phyloP scores from a whole-genome alignment of 2,797 vertebrate genomes.

The Enteromius trimaculatus region DNA sequence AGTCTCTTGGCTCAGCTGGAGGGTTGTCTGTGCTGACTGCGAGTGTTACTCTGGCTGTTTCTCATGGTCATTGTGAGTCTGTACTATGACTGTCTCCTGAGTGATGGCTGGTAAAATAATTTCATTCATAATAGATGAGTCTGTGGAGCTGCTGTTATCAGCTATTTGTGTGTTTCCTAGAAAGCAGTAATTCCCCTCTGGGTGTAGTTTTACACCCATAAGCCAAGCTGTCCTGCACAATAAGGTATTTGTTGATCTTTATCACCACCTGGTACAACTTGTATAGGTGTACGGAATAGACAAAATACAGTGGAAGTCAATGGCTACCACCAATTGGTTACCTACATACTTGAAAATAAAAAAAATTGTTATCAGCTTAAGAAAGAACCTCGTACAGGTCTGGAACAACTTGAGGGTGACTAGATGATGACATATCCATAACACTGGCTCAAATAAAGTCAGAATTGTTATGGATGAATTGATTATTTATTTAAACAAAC shows the following conservation, averaged over 20 bases:
- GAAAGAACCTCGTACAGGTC: no score
- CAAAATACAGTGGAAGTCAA: not conserved
- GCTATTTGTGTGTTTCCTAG: slow-evolving; percentile 13
- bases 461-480: not conserved
- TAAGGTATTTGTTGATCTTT: not conserved
- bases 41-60: not conserved
- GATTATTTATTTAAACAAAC: not conserved
- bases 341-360: not conserved
- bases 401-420: not conserved
- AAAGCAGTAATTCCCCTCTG: slow-evolving; percentile 2
- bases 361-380: not conserved
- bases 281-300: not conserved
- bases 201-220: not conserved
- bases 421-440: not conserved
- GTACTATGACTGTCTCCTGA: not conserved
- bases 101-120: not conserved
- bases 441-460: not conserved
- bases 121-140: slow-evolving; percentile 1
- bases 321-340: not conserved
- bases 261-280: not conserved
- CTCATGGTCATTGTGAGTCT: not conserved
- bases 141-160: not conserved
- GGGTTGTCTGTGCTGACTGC: not conserved
- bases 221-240: not conserved
- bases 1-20: not conserved